These are phyloP conservation scores for Apolygus lucorum DNA, from an alignment of 1,140 invertebrate genomes.

Conservation along the genomic window DNA sequence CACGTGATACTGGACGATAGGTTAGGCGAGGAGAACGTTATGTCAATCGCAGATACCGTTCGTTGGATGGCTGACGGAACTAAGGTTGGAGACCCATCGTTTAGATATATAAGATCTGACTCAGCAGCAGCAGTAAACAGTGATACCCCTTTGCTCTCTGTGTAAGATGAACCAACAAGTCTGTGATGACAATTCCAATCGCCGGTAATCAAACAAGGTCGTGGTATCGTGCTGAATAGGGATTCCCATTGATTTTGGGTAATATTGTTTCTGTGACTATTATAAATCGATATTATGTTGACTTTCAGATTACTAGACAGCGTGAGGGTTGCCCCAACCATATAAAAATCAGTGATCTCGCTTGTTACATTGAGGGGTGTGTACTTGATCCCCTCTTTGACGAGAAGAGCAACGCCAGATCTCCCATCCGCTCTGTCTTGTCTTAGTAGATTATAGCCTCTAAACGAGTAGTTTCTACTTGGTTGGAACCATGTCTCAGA, in stretches of 20 bases:
- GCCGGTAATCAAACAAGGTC: neutral
- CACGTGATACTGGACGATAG: neutral
- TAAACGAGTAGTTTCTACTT: neutral
- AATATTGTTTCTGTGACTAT: neutral
- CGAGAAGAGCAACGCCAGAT: too few relatives aligned
- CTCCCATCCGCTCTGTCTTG: neutral
- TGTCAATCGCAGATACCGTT: neutral
- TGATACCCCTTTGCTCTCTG: neutral
- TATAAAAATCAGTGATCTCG: neutral
- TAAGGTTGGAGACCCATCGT: slow-evolving; percentile 9
- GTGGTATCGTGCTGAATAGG: neutral
- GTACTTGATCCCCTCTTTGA: neutral
- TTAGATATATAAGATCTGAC: neutral
- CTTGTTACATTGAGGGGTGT: neutral
- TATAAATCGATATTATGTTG: too few relatives aligned
- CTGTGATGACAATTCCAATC: too few relatives aligned
- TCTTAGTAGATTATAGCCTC: neutral
- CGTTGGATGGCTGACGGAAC: neutral
- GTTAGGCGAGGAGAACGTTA: neutral
- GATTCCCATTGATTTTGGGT: neutral
- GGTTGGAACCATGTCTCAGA: too few relatives aligned
- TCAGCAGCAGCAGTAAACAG: neutral
- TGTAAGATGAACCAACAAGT: slow-evolving; percentile 3
- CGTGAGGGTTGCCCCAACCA: neutral
- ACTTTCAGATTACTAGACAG: neutral